These are phyloP conservation scores for Octomys mimax DNA, from an alignment of 2,797 vertebrate species.

Conservation along the genomic window DNA sequence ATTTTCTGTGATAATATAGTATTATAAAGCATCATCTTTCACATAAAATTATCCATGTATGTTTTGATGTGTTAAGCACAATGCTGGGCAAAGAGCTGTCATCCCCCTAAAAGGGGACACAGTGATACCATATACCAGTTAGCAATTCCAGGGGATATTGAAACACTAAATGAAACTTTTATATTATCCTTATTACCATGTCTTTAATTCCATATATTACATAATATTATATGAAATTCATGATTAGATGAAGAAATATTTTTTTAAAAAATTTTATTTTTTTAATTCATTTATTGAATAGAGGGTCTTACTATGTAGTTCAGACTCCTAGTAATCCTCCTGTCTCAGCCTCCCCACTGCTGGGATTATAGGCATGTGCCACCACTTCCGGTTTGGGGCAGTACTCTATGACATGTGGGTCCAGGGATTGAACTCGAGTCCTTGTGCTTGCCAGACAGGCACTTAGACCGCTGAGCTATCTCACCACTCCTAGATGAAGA, in stretches of 20 bases:
- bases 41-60: background rate
- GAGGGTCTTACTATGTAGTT: too few relatives aligned
- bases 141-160: background rate
- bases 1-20: constrained; percentile 13
- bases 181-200: background rate
- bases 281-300: too few relatives aligned
- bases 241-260: background rate
- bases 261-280: too few relatives aligned
- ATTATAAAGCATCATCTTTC: background rate
- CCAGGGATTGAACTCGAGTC: too few relatives aligned
- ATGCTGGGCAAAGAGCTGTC: background rate
- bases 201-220: background rate
- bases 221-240: background rate
- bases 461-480: too few relatives aligned
- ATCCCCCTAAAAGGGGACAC: background rate
- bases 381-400: too few relatives aligned
- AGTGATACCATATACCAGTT: background rate
- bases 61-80: background rate
- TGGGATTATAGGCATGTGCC: too few relatives aligned
- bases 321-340: too few relatives aligned
- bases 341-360: too few relatives aligned
- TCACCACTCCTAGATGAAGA: background rate
- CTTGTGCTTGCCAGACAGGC: too few relatives aligned
- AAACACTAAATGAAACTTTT: background rate
- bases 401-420: too few relatives aligned